phyloP scores from a whole-genome alignment of 2,797 vertebrate genomes.

The Acanthurus tractus region DNA sequence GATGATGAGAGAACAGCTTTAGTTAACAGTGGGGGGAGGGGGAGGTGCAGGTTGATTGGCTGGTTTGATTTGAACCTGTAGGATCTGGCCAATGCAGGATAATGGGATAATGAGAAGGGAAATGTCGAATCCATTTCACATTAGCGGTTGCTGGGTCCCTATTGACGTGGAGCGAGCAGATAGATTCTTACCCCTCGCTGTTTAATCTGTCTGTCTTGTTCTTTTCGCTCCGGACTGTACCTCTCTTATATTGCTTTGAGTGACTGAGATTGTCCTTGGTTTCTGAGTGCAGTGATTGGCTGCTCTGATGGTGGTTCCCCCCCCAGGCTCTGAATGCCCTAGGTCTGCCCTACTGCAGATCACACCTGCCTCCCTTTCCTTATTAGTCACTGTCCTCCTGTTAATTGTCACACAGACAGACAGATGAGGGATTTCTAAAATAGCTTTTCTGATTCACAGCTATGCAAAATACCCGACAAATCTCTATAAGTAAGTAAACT shows the following conservation, averaged over 20 bases:
- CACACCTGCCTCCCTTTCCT: conserved; percentile 66
- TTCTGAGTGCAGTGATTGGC: conserved; percentile 72
- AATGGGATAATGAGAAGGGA: conserved; percentile 67
- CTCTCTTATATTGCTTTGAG: conserved; percentile 78
- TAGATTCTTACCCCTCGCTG: conserved; percentile 54
- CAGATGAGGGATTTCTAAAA: conserved; percentile 44
- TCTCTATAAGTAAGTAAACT: background rate
- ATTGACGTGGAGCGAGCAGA: conserved; percentile 59
- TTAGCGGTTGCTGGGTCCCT: conserved; percentile 52
- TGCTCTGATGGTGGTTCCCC: conserved; percentile 58
- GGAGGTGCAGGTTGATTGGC: conserved; percentile 43
- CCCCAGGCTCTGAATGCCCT: conserved; percentile 62
- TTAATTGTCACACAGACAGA: conserved; percentile 49
- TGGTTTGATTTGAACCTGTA: conserved; percentile 46
- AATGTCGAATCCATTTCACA: conserved; percentile 74
- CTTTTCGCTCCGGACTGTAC: conserved; percentile 58
- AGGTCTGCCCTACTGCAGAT: conserved; percentile 65
- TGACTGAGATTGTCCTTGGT: conserved; percentile 82
- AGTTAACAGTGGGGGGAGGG: conserved; percentile 13
- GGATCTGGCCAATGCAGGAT: conserved; percentile 37
- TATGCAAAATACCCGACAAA: background rate
- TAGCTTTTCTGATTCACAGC: conserved; percentile 34
- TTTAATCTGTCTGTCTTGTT: conserved; percentile 73
- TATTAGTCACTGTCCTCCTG: conserved; percentile 55
- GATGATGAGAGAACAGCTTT: conserved; percentile 44